Conservation (phyloP, 2,797 vertebrate genomes). For the Spea hammondii region DNA sequence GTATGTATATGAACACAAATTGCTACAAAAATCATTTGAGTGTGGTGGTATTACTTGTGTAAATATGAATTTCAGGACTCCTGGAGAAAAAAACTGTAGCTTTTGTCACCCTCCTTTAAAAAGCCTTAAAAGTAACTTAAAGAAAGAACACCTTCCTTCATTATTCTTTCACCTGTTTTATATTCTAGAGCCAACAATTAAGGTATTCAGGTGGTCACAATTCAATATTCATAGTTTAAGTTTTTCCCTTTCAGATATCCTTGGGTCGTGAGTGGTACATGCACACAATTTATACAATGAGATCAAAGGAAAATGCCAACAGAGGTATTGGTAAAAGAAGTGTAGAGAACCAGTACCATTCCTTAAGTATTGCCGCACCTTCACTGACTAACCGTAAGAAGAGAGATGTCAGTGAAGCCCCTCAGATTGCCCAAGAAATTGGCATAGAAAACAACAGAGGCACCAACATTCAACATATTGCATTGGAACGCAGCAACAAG, state of each 20-base stretch:
- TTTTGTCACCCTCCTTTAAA: too few species aligned
- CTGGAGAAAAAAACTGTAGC: too few species aligned
- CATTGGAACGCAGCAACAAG: slow-evolving; percentile 70
- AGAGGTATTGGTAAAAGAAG: slow-evolving; percentile 86
- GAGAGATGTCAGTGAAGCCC: slow-evolving; percentile 66
- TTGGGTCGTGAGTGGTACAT: slow-evolving; percentile 91
- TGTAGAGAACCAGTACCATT: slow-evolving; percentile 74
- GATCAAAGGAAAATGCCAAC: slow-evolving; percentile 77
- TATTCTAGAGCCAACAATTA: too few species aligned
- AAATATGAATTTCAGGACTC: too few species aligned
- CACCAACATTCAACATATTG: slow-evolving; percentile 91
- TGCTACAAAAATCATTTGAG: too few species aligned
- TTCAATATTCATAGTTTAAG: slow-evolving; percentile 18
- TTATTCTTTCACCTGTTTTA: too few species aligned
- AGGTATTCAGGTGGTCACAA: too few species aligned
- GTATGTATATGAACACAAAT: too few species aligned
- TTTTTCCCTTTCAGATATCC: slow-evolving; percentile 75
- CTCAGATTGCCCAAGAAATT: slow-evolving; percentile 71
- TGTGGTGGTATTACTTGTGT: too few species aligned
- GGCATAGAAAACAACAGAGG: slow-evolving; percentile 79
- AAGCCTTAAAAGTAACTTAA: too few species aligned
- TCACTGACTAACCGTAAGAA: slow-evolving; percentile 57
- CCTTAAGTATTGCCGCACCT: slow-evolving; percentile 57
- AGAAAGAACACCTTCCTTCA: too few species aligned
- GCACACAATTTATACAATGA: slow-evolving; percentile 91